Evolutionary conservation across 2,113 vertebrate genomes (phyloP), one percentile per base, ranked within the genome.

Genomic region (Dolichallabes microphthalmus): DNA sequence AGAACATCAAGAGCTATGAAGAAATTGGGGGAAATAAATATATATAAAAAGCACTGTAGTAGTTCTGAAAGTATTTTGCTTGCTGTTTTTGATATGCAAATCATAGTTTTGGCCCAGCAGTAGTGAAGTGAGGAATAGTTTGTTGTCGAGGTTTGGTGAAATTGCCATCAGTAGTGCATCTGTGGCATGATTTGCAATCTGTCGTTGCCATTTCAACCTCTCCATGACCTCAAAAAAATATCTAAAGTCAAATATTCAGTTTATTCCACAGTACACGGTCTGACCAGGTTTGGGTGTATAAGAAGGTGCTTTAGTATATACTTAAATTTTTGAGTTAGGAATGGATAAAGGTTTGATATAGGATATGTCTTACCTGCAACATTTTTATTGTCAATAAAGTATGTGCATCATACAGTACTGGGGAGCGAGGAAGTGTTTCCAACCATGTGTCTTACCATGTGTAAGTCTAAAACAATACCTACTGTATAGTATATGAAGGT

Each of bases 81-180:
- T 32, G 74, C 50, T 77, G 50, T 77, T 77, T 57, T 7, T 58
- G 27, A 78, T 58, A 78, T 78, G 55, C 55, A 78, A 58, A 78
- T 58, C 27, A 12, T 0, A 27, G 61, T 32, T n/a, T 27, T 35
- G 20, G 60, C 63, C 35, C 45, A 20, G 12, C 12, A 77, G 58
- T 66, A 32, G 39, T 55, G 35, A 52, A 64, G 4, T 52, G 57
- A 61, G 69, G 69, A 75, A 35, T 15, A 52, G 45, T 73, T 73
- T 45, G 13, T 52, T 76, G 50, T 74, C 22, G 39, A 74, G 68
- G 32, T 35, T 39, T 69, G 68, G 35, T 45, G 20, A 73, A 50
- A 13, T 50, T 73, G 35, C 35, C 20, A 12, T 73, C 69, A 73
- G 35, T 25, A 73, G 39, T 50, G 35, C 11, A 25, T 45, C 39